Conservation (phyloP, 2,888 invertebrate genomes). For the Leptura quadrifasciata region DNA sequence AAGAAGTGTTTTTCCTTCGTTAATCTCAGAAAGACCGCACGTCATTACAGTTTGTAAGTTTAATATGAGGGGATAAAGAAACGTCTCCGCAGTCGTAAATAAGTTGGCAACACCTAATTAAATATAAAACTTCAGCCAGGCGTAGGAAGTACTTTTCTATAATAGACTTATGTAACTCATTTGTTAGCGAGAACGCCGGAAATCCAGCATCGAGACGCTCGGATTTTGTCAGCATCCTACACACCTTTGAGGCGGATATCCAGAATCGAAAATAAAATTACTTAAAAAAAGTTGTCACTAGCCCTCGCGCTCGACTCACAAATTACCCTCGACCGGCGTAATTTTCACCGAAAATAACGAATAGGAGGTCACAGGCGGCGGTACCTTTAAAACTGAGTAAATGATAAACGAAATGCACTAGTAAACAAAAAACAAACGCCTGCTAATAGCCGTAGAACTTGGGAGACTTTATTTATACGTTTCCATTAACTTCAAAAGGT, state of each 20-base stretch:
- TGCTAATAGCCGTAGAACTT: constrained; percentile 13
- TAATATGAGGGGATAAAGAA: constrained; percentile 11
- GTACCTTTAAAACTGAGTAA: constrained; percentile 7
- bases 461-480: constrained; percentile 2
- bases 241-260: constrained; percentile 40
- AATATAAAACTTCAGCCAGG: constrained; percentile 26
- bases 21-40: constrained; percentile 1
- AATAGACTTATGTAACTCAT: constrained; percentile 61
- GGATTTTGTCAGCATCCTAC: constrained; percentile 35
- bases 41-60: constrained; percentile 16
- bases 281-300: background rate
- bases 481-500: constrained; percentile 35
- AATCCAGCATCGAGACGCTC: constrained; percentile 42
- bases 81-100: constrained; percentile 39
- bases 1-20: background rate
- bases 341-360: constrained; percentile 26
- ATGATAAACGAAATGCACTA: background rate
- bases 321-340: constrained; percentile 10
- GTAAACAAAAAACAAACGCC: constrained; percentile 13
- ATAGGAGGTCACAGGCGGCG: constrained; percentile 8
- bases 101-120: constrained; percentile 47
- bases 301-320: background rate
- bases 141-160: constrained; percentile 49
- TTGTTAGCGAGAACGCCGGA: constrained; percentile 64
- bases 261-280: constrained; percentile 36